A percentile compares a stretch with the other conserved stretches of the same genome.
These are phyloP conservation scores for Elymnias hypermnestra DNA, from an alignment of 1,140 invertebrate species.

Conservation along the genomic window DNA sequence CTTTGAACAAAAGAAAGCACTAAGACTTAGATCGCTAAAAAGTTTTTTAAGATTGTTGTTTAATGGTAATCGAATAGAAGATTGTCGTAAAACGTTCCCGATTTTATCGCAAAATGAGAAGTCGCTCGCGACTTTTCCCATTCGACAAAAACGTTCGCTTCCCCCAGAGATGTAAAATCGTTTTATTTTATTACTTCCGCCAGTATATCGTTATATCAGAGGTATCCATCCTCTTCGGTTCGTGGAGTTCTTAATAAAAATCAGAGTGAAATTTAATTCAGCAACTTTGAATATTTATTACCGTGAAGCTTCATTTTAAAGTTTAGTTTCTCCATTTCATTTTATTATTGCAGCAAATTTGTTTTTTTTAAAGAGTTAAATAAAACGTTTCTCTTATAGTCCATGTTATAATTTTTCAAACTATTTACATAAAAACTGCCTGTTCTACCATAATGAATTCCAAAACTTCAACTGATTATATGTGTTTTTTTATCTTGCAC, in stretches of 20 bases:
- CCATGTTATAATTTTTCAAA: too few species aligned
- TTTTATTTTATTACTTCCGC: constrained; percentile 75
- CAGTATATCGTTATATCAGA: constrained; percentile 67
- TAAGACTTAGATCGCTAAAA: constrained; percentile 30
- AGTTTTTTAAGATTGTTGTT: constrained; percentile 67
- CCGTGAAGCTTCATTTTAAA: constrained; percentile 10
- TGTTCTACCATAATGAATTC: too few species aligned
- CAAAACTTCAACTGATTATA: too few species aligned
- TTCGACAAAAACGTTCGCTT: constrained; percentile 72
- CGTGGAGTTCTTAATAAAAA: constrained; percentile 43
- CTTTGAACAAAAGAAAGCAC: constrained; percentile 20
- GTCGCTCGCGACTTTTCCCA: constrained; percentile 71
- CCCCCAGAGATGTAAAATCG: constrained; percentile 74
- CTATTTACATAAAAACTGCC: too few species aligned
- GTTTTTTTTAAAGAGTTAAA: background rate
- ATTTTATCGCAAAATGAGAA: constrained; percentile 74
- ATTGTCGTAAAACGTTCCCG: constrained; percentile 72
- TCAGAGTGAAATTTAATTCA: constrained; percentile 24
- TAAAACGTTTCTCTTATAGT: too few species aligned
- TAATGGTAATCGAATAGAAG: constrained; percentile 71
- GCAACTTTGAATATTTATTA: constrained; percentile 23
- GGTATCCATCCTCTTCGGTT: constrained; percentile 45
- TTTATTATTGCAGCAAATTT: constrained; percentile 12
- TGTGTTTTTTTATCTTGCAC: too few species aligned
- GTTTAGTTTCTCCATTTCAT: constrained; percentile 16